Evolutionary conservation across 2,888 invertebrate species (phyloP), one percentile per base, ranked within the genome.

Genomic region (Cacoxenus indagator): DNA sequence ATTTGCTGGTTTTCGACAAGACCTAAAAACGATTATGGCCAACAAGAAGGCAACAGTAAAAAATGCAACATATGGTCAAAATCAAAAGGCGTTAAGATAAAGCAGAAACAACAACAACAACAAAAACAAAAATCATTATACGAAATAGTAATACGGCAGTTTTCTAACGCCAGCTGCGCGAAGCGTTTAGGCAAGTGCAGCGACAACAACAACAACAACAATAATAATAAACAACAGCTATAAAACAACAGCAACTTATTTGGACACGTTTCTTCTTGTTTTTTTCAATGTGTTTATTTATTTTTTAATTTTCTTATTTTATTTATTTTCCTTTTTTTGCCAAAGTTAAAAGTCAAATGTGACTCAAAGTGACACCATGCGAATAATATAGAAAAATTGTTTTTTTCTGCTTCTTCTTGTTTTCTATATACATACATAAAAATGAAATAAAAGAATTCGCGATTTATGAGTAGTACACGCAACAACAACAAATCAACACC

Each of bases 291-390:
- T n/a, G n/a, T n/a, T n/a, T n/a, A n/a, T n/a, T n/a, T n/a, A n/a
- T n/a, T n/a, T n/a, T n/a, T n/a, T n/a, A n/a, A n/a, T n/a, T n/a
- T n/a, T n/a, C n/a, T n/a, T n/a, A n/a, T n/a, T n/a, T n/a, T n/a
- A n/a, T n/a, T n/a, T n/a, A n/a, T n/a, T n/a, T n/a, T n/a, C n/a
- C n/a, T n/a, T 24, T 54, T 6, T 54, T 22, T 54, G 54, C 79
- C 77, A 79, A 78, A 81, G 83, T 78, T 82, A 80, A 83, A 81
- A 83, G 80, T 81, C 80, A 81, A 81, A 81, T 81, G 80, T 83
- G 75, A 81, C 78, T 75, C 76, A 76, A 73, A 76, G 76, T 81
- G 81, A 81, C 78, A 69, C 26, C 24, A 54, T 24, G 26, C 54
- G 54, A 24, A 54, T 54, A 54, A 54, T 54, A 54, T 54, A 14